These are phyloP conservation scores for Osedax frankpressi DNA, from an alignment of 2,888 invertebrate species.

Conservation along the genomic window DNA sequence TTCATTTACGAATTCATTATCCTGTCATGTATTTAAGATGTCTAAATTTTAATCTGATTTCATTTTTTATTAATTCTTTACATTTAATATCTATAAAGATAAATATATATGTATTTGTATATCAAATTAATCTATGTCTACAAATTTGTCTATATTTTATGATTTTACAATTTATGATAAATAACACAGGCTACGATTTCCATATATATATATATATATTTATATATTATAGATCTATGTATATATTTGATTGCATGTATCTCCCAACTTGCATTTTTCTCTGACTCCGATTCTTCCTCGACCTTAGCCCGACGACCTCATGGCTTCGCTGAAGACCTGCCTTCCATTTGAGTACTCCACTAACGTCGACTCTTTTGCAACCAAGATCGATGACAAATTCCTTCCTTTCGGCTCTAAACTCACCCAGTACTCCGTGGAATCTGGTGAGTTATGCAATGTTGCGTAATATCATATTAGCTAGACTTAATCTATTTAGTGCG, in stretches of 20 bases:
- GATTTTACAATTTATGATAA: no score
- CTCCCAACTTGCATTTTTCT: no score
- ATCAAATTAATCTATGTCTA: no score
- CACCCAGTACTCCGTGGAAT: background rate
- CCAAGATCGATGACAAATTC: background rate
- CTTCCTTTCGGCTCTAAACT: background rate
- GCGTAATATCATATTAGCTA: background rate
- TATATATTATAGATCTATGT: background rate
- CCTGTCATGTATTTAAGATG: background rate
- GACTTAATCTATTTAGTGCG: no score
- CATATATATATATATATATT: background rate
- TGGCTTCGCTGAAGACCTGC: background rate
- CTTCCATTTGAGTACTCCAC: background rate
- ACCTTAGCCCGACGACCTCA: background rate
- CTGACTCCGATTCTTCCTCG: background rate
- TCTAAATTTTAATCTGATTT: no score
- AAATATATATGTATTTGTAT: background rate
- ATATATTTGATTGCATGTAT: background rate
- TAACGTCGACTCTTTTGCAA: background rate
- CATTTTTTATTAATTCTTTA: no score
- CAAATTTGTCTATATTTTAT: no score
- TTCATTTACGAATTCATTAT: no score
- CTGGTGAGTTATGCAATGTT: background rate
- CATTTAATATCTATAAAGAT: no score
- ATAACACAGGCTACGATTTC: background rate